phyloP scores from a whole-genome alignment of 1,140 invertebrate species.

The fruit fly (Drosophila melanogaster) region DNA sequence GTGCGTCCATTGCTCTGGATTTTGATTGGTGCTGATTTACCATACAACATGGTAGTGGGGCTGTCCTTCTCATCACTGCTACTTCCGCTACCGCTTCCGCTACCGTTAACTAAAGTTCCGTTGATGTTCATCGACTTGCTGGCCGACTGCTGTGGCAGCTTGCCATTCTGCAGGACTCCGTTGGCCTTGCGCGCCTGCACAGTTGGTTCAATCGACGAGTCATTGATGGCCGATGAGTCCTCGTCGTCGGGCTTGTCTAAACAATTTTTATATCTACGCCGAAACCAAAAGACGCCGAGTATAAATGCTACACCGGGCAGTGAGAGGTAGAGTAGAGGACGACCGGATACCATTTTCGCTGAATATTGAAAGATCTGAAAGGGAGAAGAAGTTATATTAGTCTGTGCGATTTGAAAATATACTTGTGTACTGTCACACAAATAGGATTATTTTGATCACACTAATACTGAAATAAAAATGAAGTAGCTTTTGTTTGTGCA shows the following conservation, averaged over 20 bases:
- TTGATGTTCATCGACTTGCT: conserved; percentile 72
- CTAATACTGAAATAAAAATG: too few relatives aligned
- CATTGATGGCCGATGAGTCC: conserved; percentile 27
- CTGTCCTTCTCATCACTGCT: conserved; percentile 61
- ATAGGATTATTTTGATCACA: too few relatives aligned
- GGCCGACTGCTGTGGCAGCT: conserved; percentile 39
- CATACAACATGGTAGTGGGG: conserved; percentile 70
- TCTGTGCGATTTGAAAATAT: not conserved
- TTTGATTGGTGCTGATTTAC: conserved; percentile 84
- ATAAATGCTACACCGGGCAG: conserved; percentile 84
- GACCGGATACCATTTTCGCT: conserved; percentile 84
- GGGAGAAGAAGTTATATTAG: conserved; percentile 14
- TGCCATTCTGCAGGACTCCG: conserved; percentile 59
- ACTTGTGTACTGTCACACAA: too few relatives aligned
- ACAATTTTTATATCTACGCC: conserved; percentile 84
- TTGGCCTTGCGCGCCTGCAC: conserved; percentile 46
- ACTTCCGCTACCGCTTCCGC: conserved; percentile 18
- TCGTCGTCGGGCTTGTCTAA: conserved; percentile 74
- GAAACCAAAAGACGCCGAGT: conserved; percentile 83
- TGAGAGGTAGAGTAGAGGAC: conserved; percentile 83
- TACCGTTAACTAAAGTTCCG: conserved; percentile 38
- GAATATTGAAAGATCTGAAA: conserved; percentile 82
- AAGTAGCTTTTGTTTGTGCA: too few relatives aligned
- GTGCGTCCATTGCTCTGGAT: conserved; percentile 79
- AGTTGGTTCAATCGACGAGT: conserved; percentile 14